Base-by-base conservation (phyloP, 2,797 vertebrate species). In the Bucorvus abyssinicus region DNA sequence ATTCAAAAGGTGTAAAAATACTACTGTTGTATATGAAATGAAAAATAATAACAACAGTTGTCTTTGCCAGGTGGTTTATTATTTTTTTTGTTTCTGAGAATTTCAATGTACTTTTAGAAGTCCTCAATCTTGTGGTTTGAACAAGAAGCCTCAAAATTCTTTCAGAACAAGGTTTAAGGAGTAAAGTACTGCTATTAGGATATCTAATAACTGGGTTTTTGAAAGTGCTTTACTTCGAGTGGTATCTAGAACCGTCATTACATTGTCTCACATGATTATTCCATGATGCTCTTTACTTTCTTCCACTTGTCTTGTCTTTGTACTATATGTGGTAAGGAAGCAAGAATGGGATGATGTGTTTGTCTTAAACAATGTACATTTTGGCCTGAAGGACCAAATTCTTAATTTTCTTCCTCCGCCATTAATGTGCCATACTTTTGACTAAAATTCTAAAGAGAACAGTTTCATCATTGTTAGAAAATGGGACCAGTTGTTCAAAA, bases 271-370 rank as follows among this genome's bases (percentile, higher is more conserved):
- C 44, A 16, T 82, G 12, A 9, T 89, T 94, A 29, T 94, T 93
- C 61, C 75, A 12, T 81, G 42, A 84, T 93, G 38, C 32, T 89
- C 42, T 95, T 69, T 84, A 80, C 76, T 73, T 94, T 95, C 78
- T 68, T 94, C 81, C 69, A 52, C 20, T 92, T 70, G 45, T 52
- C n/a, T 87, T 92, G 86, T 90, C 55, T 81, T 95, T 75, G 60
- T 85, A 36, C 57, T 94, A 2, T 96, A 56, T 96, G 94, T 93
- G 77, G 42, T 90, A 91, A 92, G 67, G 86, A 44, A 82, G 42
- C 24, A 81, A 83, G 60, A 74, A 74, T 84, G 64, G 38, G 40
- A 71, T 69, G 40, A 26, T 87, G 12, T 47, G 38, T 95, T 84
- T 89, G 14, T 87, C 76, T 82, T 95, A 68, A 65, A 61, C 91